These are phyloP conservation scores for Panulirus ornatus DNA, from an alignment of 1,140 invertebrate species.

Conservation along the genomic window DNA sequence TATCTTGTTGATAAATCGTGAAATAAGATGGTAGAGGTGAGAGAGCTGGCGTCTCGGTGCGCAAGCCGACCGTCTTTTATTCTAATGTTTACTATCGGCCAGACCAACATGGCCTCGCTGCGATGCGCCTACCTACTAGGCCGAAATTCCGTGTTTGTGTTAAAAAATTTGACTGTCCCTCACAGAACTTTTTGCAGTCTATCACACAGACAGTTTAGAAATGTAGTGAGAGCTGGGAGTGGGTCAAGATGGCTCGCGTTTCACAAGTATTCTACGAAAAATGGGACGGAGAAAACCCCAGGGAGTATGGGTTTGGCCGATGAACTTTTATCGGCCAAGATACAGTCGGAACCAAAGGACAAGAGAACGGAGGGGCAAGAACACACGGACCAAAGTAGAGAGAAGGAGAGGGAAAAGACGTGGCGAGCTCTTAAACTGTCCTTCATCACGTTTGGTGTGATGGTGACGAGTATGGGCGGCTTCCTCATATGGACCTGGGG, in stretches of 20 bases:
- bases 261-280: background rate
- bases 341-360: conserved; percentile 77
- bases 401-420: conserved; percentile 72
- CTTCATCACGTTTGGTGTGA: conserved; percentile 77
- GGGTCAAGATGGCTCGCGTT: background rate
- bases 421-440: conserved; percentile 75
- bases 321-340: conserved; percentile 74
- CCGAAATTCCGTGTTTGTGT: background rate
- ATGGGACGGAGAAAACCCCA: background rate
- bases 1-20: no score
- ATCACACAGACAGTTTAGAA: background rate
- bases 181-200: conserved; percentile 21
- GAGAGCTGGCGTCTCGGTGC: background rate
- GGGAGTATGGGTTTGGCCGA: conserved; percentile 65
- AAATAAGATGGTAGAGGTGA: no score
- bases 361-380: conserved; percentile 55
- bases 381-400: conserved; percentile 51
- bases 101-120: conserved; percentile 32
- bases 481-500: conserved; percentile 78
- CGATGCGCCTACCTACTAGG: background rate
- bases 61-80: background rate
- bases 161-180: background rate
- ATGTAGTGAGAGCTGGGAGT: background rate
- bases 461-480: conserved; percentile 78
- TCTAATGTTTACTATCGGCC: conserved; percentile 20